Evolutionary conservation across 2,888 invertebrate genomes (phyloP).

Genomic region (Rambutsinella grinnellia): DNA sequence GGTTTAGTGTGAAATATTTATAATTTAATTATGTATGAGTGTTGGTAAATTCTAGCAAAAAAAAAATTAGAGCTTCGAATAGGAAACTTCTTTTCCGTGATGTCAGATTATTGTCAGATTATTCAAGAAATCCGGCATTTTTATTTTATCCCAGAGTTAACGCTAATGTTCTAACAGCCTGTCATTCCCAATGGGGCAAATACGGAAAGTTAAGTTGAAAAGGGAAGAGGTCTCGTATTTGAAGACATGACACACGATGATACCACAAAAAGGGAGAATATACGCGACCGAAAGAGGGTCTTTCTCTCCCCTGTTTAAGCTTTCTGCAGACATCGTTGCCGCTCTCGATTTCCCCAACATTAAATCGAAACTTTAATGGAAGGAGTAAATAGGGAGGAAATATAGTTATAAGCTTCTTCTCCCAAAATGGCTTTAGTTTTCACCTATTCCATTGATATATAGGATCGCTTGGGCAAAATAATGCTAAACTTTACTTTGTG

Average conservation of each 20-base stretch:
- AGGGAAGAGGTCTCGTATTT: not conserved
- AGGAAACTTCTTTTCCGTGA: no score
- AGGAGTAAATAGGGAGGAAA: no score
- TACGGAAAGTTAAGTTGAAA: slow-evolving; percentile 30
- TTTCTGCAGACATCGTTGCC: slow-evolving; percentile 40
- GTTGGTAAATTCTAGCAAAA: no score
- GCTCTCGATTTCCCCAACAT: slow-evolving; percentile 49
- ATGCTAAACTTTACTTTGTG: slow-evolving; percentile 3
- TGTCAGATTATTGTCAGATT: no score
- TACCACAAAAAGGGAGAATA: not conserved
- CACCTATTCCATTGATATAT: no score
- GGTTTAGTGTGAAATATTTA: no score
- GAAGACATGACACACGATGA: not conserved
- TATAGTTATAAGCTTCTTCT: no score
- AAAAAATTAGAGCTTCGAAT: no score
- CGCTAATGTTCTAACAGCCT: slow-evolving; percentile 22
- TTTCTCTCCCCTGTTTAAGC: slow-evolving; percentile 25
- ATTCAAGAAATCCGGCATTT: not conserved
- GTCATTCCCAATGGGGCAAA: slow-evolving; percentile 35
- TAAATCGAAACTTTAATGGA: slow-evolving; percentile 50
- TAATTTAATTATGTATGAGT: no score
- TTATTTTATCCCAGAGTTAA: not conserved
- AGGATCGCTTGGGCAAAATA: no score
- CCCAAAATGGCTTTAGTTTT: no score
- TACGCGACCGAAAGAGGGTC: not conserved